Evolutionary conservation across 2,888 invertebrate species (phyloP).

Genomic region (Drosophila siamana): DNA sequence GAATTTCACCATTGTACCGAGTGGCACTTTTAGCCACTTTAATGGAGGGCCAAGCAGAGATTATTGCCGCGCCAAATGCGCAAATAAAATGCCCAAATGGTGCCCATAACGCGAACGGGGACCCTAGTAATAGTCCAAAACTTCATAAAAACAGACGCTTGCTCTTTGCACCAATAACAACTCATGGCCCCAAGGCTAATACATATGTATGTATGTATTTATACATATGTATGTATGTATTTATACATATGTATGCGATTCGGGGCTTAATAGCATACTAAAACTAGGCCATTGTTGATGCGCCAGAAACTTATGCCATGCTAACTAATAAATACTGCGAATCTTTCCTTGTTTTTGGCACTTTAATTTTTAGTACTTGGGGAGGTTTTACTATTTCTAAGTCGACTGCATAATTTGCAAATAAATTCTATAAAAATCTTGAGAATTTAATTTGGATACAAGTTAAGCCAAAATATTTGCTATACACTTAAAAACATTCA

Average conservation of each 20-base stretch:
- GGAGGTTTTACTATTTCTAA: background rate
- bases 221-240: conserved; percentile 26
- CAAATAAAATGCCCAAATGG: conserved; percentile 70
- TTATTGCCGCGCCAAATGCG: conserved; percentile 69
- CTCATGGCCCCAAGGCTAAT: conserved; percentile 33
- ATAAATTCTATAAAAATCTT: too few relatives aligned
- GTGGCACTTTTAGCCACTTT: conserved; percentile 67
- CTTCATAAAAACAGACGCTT: conserved; percentile 46
- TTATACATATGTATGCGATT: too few relatives aligned
- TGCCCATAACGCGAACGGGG: conserved; percentile 35
- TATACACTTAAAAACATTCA: too few relatives aligned
- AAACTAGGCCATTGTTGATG: conserved; percentile 32
- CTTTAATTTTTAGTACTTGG: background rate
- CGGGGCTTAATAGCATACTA: conserved; percentile 39
- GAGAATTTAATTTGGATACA: too few relatives aligned
- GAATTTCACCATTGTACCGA: conserved; percentile 46
- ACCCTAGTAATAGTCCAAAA: conserved; percentile 25
- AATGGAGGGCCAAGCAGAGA: conserved; percentile 70
- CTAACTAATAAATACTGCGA: conserved; percentile 26
- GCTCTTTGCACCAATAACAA: conserved; percentile 15
- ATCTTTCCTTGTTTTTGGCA: background rate
- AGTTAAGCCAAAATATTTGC: too few relatives aligned
- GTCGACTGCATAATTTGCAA: background rate
- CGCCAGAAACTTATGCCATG: conserved; percentile 24
- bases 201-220: conserved; percentile 24